Percentiles rank a stretch among this genome's conserved stretches.
These are phyloP conservation scores for Lissonota sp. DNA, from an alignment of 2,888 invertebrate species.

Conservation along the genomic window DNA sequence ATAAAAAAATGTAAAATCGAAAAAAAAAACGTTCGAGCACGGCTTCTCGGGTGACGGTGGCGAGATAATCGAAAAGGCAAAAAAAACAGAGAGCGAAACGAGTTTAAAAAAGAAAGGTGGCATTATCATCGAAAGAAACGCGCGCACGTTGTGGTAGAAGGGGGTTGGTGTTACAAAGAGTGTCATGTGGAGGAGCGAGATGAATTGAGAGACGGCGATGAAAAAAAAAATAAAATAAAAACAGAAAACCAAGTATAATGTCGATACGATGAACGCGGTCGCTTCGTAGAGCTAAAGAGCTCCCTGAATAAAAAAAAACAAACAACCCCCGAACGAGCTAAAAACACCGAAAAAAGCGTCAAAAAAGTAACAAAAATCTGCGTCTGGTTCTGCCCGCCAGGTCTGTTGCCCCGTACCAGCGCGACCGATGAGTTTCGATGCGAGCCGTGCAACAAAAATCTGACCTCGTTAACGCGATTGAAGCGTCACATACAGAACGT, in stretches of 20 bases:
- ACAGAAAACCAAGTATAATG: slow-evolving; percentile 14
- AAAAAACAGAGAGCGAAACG: slow-evolving; percentile 68
- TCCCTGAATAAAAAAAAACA: slow-evolving; percentile 39
- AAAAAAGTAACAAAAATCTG: slow-evolving; percentile 82
- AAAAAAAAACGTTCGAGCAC: slow-evolving; percentile 75
- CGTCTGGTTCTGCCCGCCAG: slow-evolving; percentile 86
- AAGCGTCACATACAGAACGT: slow-evolving; percentile 97
- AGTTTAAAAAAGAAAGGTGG: slow-evolving; percentile 66
- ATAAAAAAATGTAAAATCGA: slow-evolving; percentile 64
- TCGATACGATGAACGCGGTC: slow-evolving; percentile 43
- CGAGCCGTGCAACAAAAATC: slow-evolving; percentile 96
- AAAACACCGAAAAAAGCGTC: slow-evolving; percentile 65
- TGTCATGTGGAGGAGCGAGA: slow-evolving; percentile 59
- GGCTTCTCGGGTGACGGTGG: slow-evolving; percentile 82
- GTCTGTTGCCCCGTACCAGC: slow-evolving; percentile 86
- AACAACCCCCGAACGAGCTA: slow-evolving; percentile 56
- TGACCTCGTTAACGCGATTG: slow-evolving; percentile 93
- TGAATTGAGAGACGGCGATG: slow-evolving; percentile 46
- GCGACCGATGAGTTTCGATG: slow-evolving; percentile 95
- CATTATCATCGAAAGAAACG: slow-evolving; percentile 52
- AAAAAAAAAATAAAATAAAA: slow-evolving; percentile 19
- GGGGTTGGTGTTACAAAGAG: slow-evolving; percentile 54
- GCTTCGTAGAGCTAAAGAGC: slow-evolving; percentile 52
- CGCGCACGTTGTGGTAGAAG: slow-evolving; percentile 60
- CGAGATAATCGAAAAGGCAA: slow-evolving; percentile 69